A percentile compares a stretch with the other conserved stretches of the same genome.
Conservation (phyloP, 2,888 invertebrate species). For the Ferdinandea cuprea region DNA sequence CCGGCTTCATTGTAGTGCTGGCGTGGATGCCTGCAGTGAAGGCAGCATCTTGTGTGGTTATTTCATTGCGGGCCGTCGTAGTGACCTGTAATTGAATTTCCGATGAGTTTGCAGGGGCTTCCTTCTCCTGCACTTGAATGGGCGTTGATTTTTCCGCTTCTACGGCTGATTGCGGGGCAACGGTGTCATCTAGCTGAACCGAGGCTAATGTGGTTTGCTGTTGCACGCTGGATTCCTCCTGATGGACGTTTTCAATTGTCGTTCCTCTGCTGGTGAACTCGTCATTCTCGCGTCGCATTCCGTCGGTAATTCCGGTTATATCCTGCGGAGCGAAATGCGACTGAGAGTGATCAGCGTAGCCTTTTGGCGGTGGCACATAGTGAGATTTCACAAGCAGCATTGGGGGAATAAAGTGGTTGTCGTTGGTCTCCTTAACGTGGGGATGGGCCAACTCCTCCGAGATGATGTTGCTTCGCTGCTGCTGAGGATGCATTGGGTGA, state of each 20-base stretch:
- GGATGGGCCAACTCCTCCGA: slow-evolving; percentile 77
- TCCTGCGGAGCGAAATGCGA: slow-evolving; percentile 46
- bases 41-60: slow-evolving; percentile 59
- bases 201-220: slow-evolving; percentile 46
- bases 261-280: slow-evolving; percentile 17
- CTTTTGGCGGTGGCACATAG: slow-evolving; percentile 81
- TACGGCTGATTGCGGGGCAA: slow-evolving; percentile 56
- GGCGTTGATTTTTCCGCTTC: slow-evolving; percentile 59
- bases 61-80: slow-evolving; percentile 62
- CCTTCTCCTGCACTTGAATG: slow-evolving; percentile 39
- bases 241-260: slow-evolving; percentile 57
- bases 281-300: slow-evolving; percentile 25
- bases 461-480: slow-evolving; percentile 75
- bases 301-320: slow-evolving; percentile 37
- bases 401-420: slow-evolving; percentile 83
- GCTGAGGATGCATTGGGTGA: slow-evolving; percentile 82
- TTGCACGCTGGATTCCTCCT: slow-evolving; percentile 35
- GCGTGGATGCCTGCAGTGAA: slow-evolving; percentile 26
- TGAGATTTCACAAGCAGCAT: slow-evolving; percentile 83
- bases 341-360: slow-evolving; percentile 71
- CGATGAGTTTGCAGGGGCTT: slow-evolving; percentile 53
- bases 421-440: slow-evolving; percentile 80
- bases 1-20: slow-evolving; percentile 47
- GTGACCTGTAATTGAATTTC: slow-evolving; percentile 71
- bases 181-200: slow-evolving; percentile 32